Percentiles rank a stretch among this genome's conserved stretches.
These are phyloP conservation scores for Listronotus oregonensis DNA, from an alignment of 1,140 invertebrate species.

Conservation along the genomic window DNA sequence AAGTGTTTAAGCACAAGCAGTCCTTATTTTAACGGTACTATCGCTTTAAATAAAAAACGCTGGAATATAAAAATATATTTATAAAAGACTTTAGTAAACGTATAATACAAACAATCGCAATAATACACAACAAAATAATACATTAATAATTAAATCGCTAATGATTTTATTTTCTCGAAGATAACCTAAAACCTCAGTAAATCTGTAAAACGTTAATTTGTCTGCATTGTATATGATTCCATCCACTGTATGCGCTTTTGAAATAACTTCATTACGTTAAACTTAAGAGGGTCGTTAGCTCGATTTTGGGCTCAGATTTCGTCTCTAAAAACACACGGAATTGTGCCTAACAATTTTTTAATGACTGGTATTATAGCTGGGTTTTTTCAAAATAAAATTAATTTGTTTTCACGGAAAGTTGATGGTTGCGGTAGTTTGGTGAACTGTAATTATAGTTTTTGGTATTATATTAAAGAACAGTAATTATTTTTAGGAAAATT, in stretches of 20 bases:
- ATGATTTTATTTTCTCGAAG: too few species aligned
- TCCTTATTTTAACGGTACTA: too few species aligned
- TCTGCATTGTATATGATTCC: not conserved
- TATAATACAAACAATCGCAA: too few species aligned
- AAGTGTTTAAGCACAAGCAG: too few species aligned
- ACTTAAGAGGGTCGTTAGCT: conserved; percentile 34
- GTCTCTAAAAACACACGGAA: conserved; percentile 28
- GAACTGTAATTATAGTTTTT: conserved; percentile 19
- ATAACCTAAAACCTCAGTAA: too few species aligned
- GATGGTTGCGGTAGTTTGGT: conserved; percentile 25
- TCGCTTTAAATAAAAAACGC: too few species aligned
- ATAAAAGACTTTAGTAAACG: too few species aligned
- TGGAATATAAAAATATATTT: too few species aligned
- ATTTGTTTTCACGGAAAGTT: conserved; percentile 30
- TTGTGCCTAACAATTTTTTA: conserved; percentile 37
- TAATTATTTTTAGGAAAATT: conserved; percentile 15
- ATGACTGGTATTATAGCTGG: conserved; percentile 29
- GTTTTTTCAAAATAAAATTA: conserved; percentile 33
- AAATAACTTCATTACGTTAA: conserved; percentile 36
- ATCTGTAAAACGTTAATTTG: not conserved
- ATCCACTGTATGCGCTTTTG: conserved; percentile 18
- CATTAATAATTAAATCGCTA: too few species aligned
- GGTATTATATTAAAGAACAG: conserved; percentile 10
- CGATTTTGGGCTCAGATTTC: conserved; percentile 29
- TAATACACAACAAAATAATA: too few species aligned